A percentile compares a stretch with the other conserved stretches of the same genome.
These are phyloP conservation scores for Nebria salina DNA, from an alignment of 2,888 invertebrate species.

Conservation along the genomic window DNA sequence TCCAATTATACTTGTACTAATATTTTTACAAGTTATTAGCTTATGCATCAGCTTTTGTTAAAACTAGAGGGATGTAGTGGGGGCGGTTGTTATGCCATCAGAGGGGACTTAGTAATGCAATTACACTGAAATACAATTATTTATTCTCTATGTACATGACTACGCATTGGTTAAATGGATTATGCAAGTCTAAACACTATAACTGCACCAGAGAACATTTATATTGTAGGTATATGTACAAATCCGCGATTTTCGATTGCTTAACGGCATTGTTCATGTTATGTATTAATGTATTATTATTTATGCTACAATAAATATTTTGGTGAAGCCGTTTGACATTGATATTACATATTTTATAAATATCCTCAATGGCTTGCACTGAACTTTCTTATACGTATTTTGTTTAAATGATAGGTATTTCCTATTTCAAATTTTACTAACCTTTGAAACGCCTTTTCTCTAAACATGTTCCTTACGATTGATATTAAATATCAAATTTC, in stretches of 20 bases:
- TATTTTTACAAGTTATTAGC: slow-evolving; percentile 53
- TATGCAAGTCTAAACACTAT: slow-evolving; percentile 45
- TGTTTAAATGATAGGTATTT: too few relatives aligned
- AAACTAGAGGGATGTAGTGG: background rate
- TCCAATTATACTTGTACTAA: slow-evolving; percentile 49
- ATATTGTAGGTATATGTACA: background rate
- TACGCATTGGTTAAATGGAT: slow-evolving; percentile 51
- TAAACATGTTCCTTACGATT: too few relatives aligned
- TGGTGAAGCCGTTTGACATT: too few relatives aligned
- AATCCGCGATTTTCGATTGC: background rate
- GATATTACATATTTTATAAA: too few relatives aligned
- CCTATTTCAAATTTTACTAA: too few relatives aligned
- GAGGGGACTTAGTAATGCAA: slow-evolving; percentile 51
- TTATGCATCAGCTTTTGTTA: slow-evolving; percentile 26
- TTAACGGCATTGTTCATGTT: background rate
- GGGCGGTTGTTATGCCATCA: background rate
- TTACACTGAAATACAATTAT: slow-evolving; percentile 51
- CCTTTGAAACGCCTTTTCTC: too few relatives aligned
- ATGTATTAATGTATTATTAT: too few relatives aligned
- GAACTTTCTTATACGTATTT: too few relatives aligned
- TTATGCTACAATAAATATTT: too few relatives aligned
- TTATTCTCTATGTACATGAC: slow-evolving; percentile 50
- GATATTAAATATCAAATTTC: too few relatives aligned
- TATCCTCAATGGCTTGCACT: too few relatives aligned
- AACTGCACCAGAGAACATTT: background rate